These are phyloP conservation scores for Rhabdomys pumilio DNA, from an alignment of 2,797 vertebrate genomes.

Conservation along the genomic window DNA sequence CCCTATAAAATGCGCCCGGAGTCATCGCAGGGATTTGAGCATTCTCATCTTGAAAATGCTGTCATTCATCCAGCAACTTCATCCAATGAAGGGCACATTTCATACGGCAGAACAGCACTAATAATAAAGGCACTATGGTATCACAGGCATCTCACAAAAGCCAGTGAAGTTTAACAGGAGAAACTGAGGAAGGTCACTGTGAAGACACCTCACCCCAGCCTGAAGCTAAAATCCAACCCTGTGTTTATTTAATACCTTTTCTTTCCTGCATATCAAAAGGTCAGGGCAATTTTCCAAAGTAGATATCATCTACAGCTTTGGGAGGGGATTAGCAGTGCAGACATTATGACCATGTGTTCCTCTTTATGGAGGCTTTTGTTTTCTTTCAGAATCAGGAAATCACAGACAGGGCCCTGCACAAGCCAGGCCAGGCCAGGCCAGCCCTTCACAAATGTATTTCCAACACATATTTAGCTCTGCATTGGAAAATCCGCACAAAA, in stretches of 20 bases:
- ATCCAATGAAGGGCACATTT: neutral
- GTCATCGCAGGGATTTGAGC: conserved; percentile 1
- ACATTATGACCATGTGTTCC: neutral
- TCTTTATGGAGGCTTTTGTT: neutral
- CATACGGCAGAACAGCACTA: neutral
- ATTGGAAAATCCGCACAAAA: conserved; percentile 21
- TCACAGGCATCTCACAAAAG: neutral
- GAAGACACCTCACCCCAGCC: neutral
- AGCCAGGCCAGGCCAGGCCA: neutral
- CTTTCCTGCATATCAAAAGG: neutral
- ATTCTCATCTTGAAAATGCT: neutral
- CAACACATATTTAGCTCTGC: neutral
- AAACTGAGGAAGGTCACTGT: neutral
- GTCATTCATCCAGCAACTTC: neutral
- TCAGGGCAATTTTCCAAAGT: neutral
- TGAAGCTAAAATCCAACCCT: neutral
- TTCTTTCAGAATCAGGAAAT: neutral
- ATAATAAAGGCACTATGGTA: neutral
- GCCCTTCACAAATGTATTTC: neutral
- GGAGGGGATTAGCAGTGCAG: neutral
- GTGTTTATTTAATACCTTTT: neutral
- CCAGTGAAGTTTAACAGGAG: neutral
- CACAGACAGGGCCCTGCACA: neutral
- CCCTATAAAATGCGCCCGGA: conserved; percentile 35
- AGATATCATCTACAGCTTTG: neutral